Percentiles rank a stretch among this genome's conserved stretches.
phyloP scores from a whole-genome alignment of 2,888 invertebrate species.

The Pyrochroa serraticornis region DNA sequence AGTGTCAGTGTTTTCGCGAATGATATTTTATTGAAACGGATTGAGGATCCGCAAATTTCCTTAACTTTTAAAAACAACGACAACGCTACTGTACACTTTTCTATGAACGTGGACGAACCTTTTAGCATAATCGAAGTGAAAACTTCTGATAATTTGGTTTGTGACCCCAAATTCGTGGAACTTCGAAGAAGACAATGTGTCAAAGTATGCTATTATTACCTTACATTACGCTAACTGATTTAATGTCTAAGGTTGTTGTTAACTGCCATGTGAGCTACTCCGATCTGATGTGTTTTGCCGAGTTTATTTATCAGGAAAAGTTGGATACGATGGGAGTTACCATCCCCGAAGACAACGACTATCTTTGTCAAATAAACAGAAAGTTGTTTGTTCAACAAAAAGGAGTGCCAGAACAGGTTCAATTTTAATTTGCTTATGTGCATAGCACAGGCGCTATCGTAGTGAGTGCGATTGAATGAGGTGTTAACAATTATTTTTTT shows the following conservation, averaged over 20 bases:
- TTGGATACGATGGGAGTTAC: background rate
- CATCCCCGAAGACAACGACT: slow-evolving; percentile 7
- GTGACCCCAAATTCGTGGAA: slow-evolving; percentile 15
- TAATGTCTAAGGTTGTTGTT: slow-evolving; percentile 29
- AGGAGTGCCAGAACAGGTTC: slow-evolving; percentile 32
- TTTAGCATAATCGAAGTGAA: slow-evolving; percentile 18
- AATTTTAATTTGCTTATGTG: background rate
- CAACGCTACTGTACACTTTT: slow-evolving; percentile 26
- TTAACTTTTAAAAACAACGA: slow-evolving; percentile 37
- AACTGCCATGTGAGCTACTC: slow-evolving; percentile 29
- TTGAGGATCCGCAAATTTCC: slow-evolving; percentile 20
- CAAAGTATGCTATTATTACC: too few species aligned
- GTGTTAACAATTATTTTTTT: slow-evolving; percentile 13
- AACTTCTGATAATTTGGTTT: slow-evolving; percentile 4
- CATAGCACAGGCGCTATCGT: too few species aligned
- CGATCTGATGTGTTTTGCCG: slow-evolving; percentile 31
- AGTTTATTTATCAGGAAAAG: slow-evolving; percentile 28
- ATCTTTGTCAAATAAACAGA: slow-evolving; percentile 26
- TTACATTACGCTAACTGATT: too few species aligned
- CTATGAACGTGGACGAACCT: slow-evolving; percentile 25
- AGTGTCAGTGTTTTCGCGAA: slow-evolving; percentile 38
- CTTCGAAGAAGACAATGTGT: background rate
- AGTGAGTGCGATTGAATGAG: slow-evolving; percentile 1
- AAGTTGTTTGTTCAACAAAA: slow-evolving; percentile 31
- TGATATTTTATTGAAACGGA: slow-evolving; percentile 34